These are phyloP conservation scores for Conops quadrifasciatus DNA, from an alignment of 2,888 invertebrate species.

Conservation along the genomic window DNA sequence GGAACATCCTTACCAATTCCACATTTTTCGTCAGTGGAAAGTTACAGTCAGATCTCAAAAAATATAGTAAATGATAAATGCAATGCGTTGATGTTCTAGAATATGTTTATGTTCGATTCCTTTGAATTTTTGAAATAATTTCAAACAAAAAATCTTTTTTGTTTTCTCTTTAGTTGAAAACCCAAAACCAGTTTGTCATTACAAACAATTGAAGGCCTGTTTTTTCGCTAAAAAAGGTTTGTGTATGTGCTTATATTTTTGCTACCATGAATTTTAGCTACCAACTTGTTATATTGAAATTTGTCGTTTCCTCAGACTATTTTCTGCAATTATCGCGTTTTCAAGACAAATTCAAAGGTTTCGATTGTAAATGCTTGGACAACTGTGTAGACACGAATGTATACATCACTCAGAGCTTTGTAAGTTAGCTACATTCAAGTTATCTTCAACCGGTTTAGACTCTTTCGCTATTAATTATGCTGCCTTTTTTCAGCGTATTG, in stretches of 20 bases:
- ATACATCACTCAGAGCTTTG: slow-evolving; percentile 18
- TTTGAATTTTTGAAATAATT: no score
- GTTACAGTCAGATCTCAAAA: no score
- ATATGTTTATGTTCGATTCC: no score
- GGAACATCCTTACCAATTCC: no score
- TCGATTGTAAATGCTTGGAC: slow-evolving; percentile 24
- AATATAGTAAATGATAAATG: no score
- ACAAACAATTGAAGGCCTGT: slow-evolving; percentile 38
- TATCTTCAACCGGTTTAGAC: neutral
- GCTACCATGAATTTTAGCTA: neutral
- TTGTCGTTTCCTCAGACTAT: neutral
- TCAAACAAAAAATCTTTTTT: no score
- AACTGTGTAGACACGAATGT: slow-evolving; percentile 25
- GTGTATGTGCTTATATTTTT: neutral
- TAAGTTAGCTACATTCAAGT: neutral
- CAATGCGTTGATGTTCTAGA: no score
- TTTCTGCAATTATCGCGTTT: slow-evolving; percentile 24
- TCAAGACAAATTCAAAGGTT: slow-evolving; percentile 1
- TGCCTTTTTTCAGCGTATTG: slow-evolving; percentile 30
- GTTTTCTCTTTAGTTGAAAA: slow-evolving; percentile 33
- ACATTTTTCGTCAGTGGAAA: no score
- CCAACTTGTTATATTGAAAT: neutral
- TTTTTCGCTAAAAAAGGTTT: slow-evolving; percentile 35
- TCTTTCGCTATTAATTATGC: neutral
- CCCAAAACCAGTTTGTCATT: slow-evolving; percentile 40